Base-by-base conservation (phyloP, 2,113 vertebrate genomes). In the Dromaius novaehollandiae region DNA sequence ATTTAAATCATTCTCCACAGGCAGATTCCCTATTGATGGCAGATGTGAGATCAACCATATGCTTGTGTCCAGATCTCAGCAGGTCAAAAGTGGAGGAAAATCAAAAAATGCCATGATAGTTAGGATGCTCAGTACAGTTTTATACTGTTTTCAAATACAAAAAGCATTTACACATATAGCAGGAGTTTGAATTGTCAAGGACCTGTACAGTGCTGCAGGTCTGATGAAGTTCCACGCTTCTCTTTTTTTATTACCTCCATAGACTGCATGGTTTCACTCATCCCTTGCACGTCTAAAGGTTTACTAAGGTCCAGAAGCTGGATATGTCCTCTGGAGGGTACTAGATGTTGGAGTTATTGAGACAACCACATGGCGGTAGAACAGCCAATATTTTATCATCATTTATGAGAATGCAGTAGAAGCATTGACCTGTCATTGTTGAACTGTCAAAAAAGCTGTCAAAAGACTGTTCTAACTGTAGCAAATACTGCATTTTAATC, bases 21-120 rank as follows among this genome's bases (percentile, higher is more conserved):
- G 48, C 4, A 96, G 53, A 96, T 97, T 86, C 89, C 32, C 64
- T 65, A 28, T 51, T 44, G 32, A 83, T 97, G 82, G 19, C 76
- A 97, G 55, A 90, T 82, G 89, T 95, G 60, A 91, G 15, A 90
- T 94, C 70, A 95, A 77, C 88, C 90, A 80, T 73, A 87, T 83
- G 88, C 82, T 96, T 55, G 85, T 94, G 90, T 90, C 40, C 34
- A 96, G 82, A 95, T 94, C 81, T 95, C 91, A 96, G 71, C 55
- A 93, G 81, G 93, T 94, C 79, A 90, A 91, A 97, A 93, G 77
- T 69, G n/a, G 26, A 82, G 85, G 14, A 55, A 83, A 94, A 97
- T 96, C 89, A 97, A 97, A 94, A 97, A 97, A 82, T 88, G 58
- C 82, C 89, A 94, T 50, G 86, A 61, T 42, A 79, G 32, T 92